Evolutionary conservation across 2,113 vertebrate species (phyloP).

Genomic region (Macrotus californicus): DNA sequence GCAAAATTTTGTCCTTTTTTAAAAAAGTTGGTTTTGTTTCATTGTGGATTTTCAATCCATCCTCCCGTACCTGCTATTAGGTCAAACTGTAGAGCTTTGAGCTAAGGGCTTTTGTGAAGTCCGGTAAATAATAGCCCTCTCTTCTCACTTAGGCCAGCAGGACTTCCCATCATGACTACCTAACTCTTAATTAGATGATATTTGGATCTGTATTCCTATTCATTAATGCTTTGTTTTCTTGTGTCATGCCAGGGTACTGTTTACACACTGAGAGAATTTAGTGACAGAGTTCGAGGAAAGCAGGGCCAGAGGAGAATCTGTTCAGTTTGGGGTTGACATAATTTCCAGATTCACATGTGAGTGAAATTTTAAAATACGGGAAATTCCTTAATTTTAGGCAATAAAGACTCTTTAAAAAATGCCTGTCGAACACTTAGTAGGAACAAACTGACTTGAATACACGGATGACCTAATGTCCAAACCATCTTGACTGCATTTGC

Average conservation of each 20-base stretch:
- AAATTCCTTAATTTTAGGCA: slow-evolving; percentile 42
- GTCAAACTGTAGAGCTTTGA: slow-evolving; percentile 43
- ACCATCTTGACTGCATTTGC: background rate
- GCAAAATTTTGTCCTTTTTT: background rate
- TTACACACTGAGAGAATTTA: slow-evolving; percentile 43
- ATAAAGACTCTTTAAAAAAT: slow-evolving; percentile 10
- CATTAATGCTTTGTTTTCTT: slow-evolving; percentile 62
- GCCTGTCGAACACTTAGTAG: background rate
- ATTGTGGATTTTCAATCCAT: background rate
- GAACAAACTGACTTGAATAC: background rate
- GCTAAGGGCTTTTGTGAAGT: slow-evolving; percentile 38
- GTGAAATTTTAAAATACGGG: background rate
- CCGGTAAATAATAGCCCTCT: background rate
- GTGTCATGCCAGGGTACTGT: slow-evolving; percentile 31
- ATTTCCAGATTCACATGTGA: slow-evolving; percentile 31
- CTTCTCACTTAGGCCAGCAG: slow-evolving; percentile 65
- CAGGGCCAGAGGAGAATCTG: background rate
- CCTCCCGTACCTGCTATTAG: slow-evolving; percentile 33
- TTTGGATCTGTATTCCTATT: slow-evolving; percentile 63
- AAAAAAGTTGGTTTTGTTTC: background rate
- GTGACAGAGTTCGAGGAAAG: slow-evolving; percentile 47
- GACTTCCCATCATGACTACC: slow-evolving; percentile 49
- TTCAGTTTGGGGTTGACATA: background rate
- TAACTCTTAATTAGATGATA: slow-evolving; percentile 72
- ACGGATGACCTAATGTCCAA: background rate